Base-by-base conservation (phyloP, 2,113 vertebrate genomes). In the Polypterus senegalus region DNA sequence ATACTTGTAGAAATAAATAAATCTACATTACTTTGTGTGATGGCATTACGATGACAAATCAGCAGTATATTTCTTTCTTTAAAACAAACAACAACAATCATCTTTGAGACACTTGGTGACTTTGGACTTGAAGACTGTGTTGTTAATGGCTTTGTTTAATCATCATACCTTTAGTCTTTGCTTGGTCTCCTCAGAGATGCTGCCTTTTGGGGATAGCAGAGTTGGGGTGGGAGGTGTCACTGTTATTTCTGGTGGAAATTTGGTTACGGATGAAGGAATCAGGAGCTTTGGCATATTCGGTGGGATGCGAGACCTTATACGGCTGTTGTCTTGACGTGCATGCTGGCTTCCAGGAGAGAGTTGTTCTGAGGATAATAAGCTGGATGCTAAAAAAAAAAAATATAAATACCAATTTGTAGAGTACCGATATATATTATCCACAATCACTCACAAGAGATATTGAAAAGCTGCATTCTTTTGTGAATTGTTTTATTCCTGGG, bases 141-240 rank as follows among this genome's bases (percentile, higher is more conserved):
- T 27, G 27, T 27, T 27, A 27, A 1, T 27, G 27, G 1, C 27
- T 27, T 27, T 2, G 2, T 27, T 27, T 27, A 1, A 27, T 27
- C 3, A 52, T 64, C 69, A 67, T 75, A 97, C 96, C 92, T 98
- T 99, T 48, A 99, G 89, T 72, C 89, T 94, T 71, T 93, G 95
- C 73, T 99, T 99, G 81, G 96, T 99, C 77, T 98, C 96, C 81
- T 99, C 94, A 2, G 96, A 99, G 79, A 99, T 91, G 83, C 95
- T 97, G 83, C 95, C 93, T 81, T 95, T 97, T 59, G 96, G 96
- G 44, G 95, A 97, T 64, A 98, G 93, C 52, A 99, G 87, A 10
- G 96, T 99, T 60, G 96, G 96, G 5, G 96, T 99, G 44, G 96
- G 94, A 3, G 96, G 96, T 0, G 96, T 99, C 68, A 99, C 93